Evolutionary conservation across 2,797 vertebrate genomes (phyloP).

Genomic region (Sebastes wilsoni): DNA sequence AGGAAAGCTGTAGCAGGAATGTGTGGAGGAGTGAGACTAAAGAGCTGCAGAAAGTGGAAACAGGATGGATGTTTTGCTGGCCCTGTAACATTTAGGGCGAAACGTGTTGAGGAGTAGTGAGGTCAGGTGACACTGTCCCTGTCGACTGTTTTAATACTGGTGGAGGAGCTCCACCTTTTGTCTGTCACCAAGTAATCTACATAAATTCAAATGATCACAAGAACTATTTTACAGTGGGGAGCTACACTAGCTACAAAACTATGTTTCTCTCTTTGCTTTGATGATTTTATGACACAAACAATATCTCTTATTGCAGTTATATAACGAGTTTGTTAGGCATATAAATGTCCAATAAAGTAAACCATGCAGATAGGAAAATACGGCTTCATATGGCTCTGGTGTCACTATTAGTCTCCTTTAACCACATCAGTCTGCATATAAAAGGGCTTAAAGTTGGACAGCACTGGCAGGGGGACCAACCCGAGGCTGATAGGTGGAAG

Average conservation of each 20-base stretch:
- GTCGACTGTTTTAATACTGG: constrained; percentile 21
- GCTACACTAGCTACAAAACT: background rate
- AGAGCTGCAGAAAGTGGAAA: constrained; percentile 37
- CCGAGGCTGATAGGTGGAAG: constrained; percentile 81
- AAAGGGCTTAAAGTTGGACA: constrained; percentile 68
- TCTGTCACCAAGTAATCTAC: constrained; percentile 13
- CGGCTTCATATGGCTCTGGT: constrained; percentile 4
- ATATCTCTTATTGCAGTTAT: background rate
- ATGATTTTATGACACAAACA: constrained; percentile 7
- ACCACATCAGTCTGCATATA: constrained; percentile 42
- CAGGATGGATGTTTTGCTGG: constrained; percentile 52
- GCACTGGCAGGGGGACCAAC: constrained; percentile 67
- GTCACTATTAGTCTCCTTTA: background rate
- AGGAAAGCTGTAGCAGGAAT: constrained; percentile 27
- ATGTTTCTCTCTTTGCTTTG: background rate
- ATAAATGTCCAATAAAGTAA: constrained; percentile 28
- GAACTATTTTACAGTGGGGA: background rate
- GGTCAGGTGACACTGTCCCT: constrained; percentile 74
- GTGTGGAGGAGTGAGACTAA: constrained; percentile 26
- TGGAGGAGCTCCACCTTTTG: background rate
- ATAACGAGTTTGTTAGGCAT: background rate
- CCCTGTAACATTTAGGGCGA: background rate
- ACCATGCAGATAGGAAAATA: background rate
- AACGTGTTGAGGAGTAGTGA: constrained; percentile 15
- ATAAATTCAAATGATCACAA: constrained; percentile 29